A percentile compares a stretch with the other conserved stretches of the same genome.
Evolutionary conservation across 1,140 invertebrate genomes (phyloP).

Genomic region (Zaprionus inermis): DNA sequence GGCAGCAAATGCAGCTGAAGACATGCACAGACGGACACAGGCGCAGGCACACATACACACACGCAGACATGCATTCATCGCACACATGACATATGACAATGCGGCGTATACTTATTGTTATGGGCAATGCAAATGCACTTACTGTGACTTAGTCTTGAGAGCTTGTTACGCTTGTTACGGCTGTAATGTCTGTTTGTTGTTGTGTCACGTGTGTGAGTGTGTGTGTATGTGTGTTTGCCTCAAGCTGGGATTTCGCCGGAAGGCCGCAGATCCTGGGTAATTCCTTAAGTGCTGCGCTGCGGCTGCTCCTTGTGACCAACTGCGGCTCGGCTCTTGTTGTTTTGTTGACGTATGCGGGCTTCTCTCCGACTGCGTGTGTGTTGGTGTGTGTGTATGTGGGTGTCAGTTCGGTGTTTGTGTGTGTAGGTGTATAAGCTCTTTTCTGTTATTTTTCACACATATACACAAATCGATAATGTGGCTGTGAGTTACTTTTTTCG

Average conservation of each 20-base stretch:
- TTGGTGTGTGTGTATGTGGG: neutral
- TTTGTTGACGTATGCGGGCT: constrained; percentile 47
- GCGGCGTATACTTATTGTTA: constrained; percentile 62
- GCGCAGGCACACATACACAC: neutral
- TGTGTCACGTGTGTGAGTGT: neutral
- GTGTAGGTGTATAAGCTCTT: constrained; percentile 36
- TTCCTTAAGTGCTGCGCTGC: constrained; percentile 45
- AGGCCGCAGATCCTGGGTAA: constrained; percentile 40
- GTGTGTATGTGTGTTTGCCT: constrained; percentile 19
- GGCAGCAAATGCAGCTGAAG: constrained; percentile 32
- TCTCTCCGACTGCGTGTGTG: neutral
- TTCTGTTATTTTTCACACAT: constrained; percentile 67
- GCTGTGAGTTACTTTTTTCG: constrained; percentile 35
- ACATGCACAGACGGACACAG: constrained; percentile 4
- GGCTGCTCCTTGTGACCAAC: constrained; percentile 33
- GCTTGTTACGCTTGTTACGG: constrained; percentile 55
- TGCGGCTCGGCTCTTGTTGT: constrained; percentile 33
- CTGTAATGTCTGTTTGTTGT: constrained; percentile 3
- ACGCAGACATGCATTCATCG: neutral
- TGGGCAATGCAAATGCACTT: constrained; percentile 55
- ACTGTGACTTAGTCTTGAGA: constrained; percentile 70
- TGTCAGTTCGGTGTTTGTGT: constrained; percentile 21
- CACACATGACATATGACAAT: constrained; percentile 22
- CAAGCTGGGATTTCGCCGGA: constrained; percentile 19
- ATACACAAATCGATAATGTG: constrained; percentile 78